These are phyloP conservation scores for Bruchidius siliquastri DNA, from an alignment of 2,888 invertebrate species.

Conservation along the genomic window DNA sequence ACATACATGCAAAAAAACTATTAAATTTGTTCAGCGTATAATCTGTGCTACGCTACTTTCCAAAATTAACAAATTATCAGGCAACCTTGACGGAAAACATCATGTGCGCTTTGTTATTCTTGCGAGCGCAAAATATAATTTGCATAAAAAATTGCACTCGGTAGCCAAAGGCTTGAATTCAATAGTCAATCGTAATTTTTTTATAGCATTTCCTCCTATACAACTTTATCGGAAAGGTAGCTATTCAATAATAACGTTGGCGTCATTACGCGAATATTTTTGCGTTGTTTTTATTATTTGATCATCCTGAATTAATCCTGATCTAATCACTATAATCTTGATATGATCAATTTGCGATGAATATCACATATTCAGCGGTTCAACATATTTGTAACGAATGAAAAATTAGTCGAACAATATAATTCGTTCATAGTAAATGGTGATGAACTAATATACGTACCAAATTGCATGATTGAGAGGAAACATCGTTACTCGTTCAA, in stretches of 20 bases:
- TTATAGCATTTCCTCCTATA: not conserved
- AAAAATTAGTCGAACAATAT: too few species aligned
- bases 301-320: not conserved
- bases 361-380: not conserved
- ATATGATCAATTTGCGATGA: not conserved
- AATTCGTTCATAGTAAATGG: too few species aligned
- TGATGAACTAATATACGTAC: too few species aligned
- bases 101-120: not conserved
- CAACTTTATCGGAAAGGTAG: not conserved
- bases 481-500: too few species aligned
- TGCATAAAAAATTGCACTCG: not conserved
- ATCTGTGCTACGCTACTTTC: not conserved
- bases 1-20: not conserved
- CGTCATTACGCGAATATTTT: not conserved
- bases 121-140: not conserved
- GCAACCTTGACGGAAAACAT: not conserved
- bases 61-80: not conserved
- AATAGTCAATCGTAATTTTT: not conserved
- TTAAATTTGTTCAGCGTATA: not conserved
- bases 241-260: not conserved
- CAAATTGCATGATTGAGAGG: too few species aligned
- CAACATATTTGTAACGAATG: too few species aligned
- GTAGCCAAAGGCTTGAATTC: not conserved
- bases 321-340: not conserved
- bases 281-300: not conserved